Conservation (phyloP, 2,888 invertebrate species). For the Coremacera marginata region DNA sequence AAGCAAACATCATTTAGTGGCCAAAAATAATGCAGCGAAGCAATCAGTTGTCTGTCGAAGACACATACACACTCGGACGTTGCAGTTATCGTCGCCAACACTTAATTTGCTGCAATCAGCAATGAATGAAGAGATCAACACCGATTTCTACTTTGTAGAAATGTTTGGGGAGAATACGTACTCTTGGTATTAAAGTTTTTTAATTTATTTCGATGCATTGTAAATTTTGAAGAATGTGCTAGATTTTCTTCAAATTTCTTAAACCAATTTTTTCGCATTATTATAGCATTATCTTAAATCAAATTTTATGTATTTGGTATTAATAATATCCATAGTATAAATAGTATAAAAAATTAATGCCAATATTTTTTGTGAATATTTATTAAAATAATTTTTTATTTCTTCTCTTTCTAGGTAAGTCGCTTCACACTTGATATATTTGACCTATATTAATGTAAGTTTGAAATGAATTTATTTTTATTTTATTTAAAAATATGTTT, state of each 20-base stretch:
- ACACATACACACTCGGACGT: too few species aligned
- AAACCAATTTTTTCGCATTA: too few species aligned
- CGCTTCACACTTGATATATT: background rate
- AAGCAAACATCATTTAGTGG: background rate
- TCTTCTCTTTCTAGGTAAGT: conserved; percentile 32
- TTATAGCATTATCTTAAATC: too few species aligned
- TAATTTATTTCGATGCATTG: conserved; percentile 10
- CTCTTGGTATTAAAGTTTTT: background rate
- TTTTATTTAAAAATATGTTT: background rate
- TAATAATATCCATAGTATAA: too few species aligned
- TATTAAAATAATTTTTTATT: conserved; percentile 17
- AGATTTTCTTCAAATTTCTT: too few species aligned
- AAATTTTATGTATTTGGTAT: too few species aligned
- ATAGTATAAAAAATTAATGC: background rate
- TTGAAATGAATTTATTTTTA: background rate
- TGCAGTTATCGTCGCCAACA: background rate
- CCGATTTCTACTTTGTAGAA: background rate
- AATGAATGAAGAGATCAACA: background rate
- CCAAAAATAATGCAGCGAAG: background rate
- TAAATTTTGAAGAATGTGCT: too few species aligned
- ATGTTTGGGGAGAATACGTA: background rate
- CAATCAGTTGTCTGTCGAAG: too few species aligned
- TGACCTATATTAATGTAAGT: background rate
- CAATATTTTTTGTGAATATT: background rate
- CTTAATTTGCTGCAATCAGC: background rate